Evolutionary conservation across 2,113 vertebrate species (phyloP).

Genomic region (Gopherus flavomarginatus): DNA sequence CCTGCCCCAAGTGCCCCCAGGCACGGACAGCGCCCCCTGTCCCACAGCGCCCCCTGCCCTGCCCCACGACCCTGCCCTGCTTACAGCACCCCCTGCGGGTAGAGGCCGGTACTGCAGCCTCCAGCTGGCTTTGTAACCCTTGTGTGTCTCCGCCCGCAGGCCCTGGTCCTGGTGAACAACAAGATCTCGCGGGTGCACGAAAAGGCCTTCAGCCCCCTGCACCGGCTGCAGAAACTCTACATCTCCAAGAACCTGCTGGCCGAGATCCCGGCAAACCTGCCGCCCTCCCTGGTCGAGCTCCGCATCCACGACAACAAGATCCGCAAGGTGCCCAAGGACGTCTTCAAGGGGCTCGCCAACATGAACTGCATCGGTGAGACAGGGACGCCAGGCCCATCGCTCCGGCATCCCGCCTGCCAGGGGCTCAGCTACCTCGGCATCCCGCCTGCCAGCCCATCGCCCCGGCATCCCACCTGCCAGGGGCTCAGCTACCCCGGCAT

Average conservation of each 20-base stretch:
- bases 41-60: too few relatives aligned
- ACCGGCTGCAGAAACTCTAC: conserved; percentile 90
- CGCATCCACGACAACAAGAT: conserved; percentile 93
- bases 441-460: too few relatives aligned
- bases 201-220: conserved; percentile 84
- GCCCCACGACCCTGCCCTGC: too few relatives aligned
- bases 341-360: conserved; percentile 85
- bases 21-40: too few relatives aligned
- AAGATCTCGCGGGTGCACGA: conserved; percentile 89
- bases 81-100: background rate
- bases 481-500: too few relatives aligned
- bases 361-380: conserved; percentile 93
- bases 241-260: conserved; percentile 91
- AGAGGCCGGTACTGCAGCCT: too few relatives aligned
- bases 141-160: conserved; percentile 66
- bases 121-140: background rate
- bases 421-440: too few relatives aligned
- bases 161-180: conserved; percentile 91
- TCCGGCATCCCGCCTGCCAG: too few relatives aligned
- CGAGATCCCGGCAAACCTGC: conserved; percentile 87
- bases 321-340: conserved; percentile 85
- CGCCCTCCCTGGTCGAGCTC: conserved; percentile 88
- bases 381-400: too few relatives aligned
- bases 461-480: too few relatives aligned
- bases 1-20: too few relatives aligned